Evolutionary conservation across 1,140 invertebrate genomes (phyloP), one percentile per base, ranked within the genome.

Genomic region (Drosophila bifasciata): DNA sequence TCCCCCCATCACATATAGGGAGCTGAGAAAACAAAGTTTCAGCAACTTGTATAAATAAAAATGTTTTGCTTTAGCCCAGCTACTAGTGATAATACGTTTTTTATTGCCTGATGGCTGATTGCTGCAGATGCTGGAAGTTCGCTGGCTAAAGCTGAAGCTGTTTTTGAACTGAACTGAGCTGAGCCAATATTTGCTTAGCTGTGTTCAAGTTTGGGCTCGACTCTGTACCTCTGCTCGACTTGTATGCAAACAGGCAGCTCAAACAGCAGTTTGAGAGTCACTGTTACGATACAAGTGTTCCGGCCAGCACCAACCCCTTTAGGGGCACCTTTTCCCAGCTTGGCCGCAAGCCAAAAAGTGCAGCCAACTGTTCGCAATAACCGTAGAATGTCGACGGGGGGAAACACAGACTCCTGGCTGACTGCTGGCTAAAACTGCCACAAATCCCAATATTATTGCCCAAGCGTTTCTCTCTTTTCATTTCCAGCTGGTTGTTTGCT

Each of bases 111-210:
- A 2, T 21, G 19, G 19, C 0, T 21, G 19, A 21, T 21, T 2
- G 32, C 64, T 53, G 40, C 41, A 17, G 61, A 66, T 66, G 64
- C 48, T 43, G 25, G 62, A 52, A 68, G 64, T 68, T 68, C 62
- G 62, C 28, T 55, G 32, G 32, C 32, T 11, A 13, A 13, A 11
- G 32, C 32, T 36, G 11, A 4, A 13, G 23, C 23, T 41, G 36
- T 45, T 57, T 57, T 36, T 9, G 28, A 36, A 1, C 13, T 11
- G 32, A 36, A 11, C 60, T 77, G 80, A 86, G 76, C 81, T 85
- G 44, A 51, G 51, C 49, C 77, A 85, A 85, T 85, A 85, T 85
- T 85, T 77, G 80, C 57, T 77, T 85, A 85, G 81, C 81, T 85
- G 80, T 85, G 67, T 77, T 76, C 61, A 86, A 86, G 81, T 85